phyloP scores from a whole-genome alignment of 2,888 invertebrate genomes.

The Bembecia ichneumoniformis region DNA sequence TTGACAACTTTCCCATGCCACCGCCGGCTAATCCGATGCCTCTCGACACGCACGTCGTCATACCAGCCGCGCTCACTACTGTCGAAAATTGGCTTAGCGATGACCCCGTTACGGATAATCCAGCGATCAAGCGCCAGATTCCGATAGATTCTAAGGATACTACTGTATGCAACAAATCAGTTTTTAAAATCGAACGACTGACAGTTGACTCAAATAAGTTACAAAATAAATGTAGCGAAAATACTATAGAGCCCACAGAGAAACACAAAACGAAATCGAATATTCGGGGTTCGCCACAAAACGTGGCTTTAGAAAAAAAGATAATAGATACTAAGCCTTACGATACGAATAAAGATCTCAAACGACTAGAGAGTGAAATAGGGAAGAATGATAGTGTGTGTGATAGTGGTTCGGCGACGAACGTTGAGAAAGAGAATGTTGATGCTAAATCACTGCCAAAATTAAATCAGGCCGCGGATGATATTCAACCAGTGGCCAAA shows the following conservation, averaged over 20 bases:
- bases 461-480: constrained; percentile 35
- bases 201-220: background rate
- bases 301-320: constrained; percentile 13
- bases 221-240: background rate
- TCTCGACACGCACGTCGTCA: constrained; percentile 25
- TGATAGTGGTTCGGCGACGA: constrained; percentile 22
- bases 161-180: background rate
- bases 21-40: constrained; percentile 17
- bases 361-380: constrained; percentile 18
- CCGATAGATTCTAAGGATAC: background rate
- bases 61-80: constrained; percentile 21
- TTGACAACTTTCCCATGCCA: constrained; percentile 11
- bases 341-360: constrained; percentile 24
- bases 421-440: constrained; percentile 22
- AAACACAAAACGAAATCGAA: background rate
- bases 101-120: background rate
- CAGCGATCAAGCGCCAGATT: background rate
- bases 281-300: background rate
- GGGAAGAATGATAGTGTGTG: constrained; percentile 19
- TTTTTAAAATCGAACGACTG: background rate
- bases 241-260: background rate
- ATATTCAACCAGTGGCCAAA: constrained; percentile 43
- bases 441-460: constrained; percentile 43
- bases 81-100: constrained; percentile 5
- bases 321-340: constrained; percentile 22